A percentile compares a stretch with the other conserved stretches of the same genome.
These are phyloP conservation scores for Desmophyllum pertusum DNA, from an alignment of 92 coral and sea anemone genomes.

Conservation along the genomic window DNA sequence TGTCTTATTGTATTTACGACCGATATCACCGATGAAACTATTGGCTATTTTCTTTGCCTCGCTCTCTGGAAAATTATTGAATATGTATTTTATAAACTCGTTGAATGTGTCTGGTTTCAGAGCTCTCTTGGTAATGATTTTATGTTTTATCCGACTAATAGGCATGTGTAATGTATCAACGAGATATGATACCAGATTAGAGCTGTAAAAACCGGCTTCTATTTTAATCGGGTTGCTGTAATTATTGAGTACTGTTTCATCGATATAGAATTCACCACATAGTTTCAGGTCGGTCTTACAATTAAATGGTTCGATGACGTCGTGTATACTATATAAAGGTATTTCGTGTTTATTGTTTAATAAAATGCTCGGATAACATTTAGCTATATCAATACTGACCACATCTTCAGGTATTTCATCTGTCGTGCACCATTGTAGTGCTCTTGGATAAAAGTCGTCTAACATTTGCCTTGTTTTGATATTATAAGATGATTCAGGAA, in stretches of 20 bases:
- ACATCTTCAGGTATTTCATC: slow-evolving; percentile 14
- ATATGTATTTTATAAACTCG: slow-evolving; percentile 4
- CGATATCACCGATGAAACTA: too few relatives aligned
- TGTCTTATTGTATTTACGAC: too few relatives aligned
- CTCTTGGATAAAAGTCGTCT: too few relatives aligned
- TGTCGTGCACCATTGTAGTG: too few relatives aligned
- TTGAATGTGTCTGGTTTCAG: slow-evolving; percentile 44
- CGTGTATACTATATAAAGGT: too few relatives aligned
- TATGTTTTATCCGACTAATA: slow-evolving; percentile 10
- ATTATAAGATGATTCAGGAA: too few relatives aligned
- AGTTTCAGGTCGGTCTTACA: slow-evolving; percentile 22
- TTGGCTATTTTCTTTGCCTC: too few relatives aligned
- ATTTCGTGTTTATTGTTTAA: too few relatives aligned
- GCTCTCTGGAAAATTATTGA: too few relatives aligned
- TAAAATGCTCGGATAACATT: too few relatives aligned
- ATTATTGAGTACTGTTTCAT: slow-evolving; percentile 37
- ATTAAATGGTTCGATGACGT: slow-evolving; percentile 40
- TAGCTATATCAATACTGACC: slow-evolving; percentile 18
- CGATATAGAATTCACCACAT: slow-evolving; percentile 50
- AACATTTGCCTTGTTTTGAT: too few relatives aligned
- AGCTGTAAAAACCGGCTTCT: slow-evolving; percentile 39
- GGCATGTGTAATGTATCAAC: slow-evolving; percentile 37
- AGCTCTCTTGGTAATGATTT: slow-evolving; percentile 27
- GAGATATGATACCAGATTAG: slow-evolving; percentile 25
- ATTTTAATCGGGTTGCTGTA: too few relatives aligned